phyloP scores from a whole-genome alignment of 2,888 invertebrate genomes.

The Prosopocoilus inquinatus region DNA sequence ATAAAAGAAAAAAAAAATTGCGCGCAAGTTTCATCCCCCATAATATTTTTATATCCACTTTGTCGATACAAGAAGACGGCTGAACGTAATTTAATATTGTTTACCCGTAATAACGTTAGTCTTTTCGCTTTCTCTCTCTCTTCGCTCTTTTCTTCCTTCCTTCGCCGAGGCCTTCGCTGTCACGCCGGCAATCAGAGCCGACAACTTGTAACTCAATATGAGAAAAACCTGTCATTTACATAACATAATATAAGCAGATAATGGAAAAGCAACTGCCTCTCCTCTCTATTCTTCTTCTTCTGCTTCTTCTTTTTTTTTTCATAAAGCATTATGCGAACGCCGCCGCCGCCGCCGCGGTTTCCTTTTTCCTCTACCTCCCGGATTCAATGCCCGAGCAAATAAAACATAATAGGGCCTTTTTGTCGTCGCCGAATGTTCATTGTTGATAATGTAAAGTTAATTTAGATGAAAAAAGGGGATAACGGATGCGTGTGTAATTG shows the following conservation, averaged over 20 bases:
- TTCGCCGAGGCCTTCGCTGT: neutral
- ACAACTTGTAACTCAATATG: slow-evolving; percentile 37
- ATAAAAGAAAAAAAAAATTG: too few species aligned
- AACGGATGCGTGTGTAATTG: too few species aligned
- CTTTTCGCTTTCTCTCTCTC: neutral
- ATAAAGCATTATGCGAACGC: too few species aligned
- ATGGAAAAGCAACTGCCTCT: too few species aligned
- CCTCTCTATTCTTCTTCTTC: too few species aligned
- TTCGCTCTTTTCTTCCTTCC: neutral
- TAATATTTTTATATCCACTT: too few species aligned
- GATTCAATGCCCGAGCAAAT: too few species aligned
- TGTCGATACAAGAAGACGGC: too few species aligned
- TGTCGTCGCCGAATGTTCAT: slow-evolving; percentile 4
- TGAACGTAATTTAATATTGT: slow-evolving; percentile 9
- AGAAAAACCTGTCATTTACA: slow-evolving; percentile 34
- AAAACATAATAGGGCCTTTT: slow-evolving; percentile 5
- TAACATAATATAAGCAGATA: neutral
- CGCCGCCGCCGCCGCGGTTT: too few species aligned
- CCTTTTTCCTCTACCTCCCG: too few species aligned
- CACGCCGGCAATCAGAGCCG: slow-evolving; percentile 22
- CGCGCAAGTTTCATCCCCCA: too few species aligned
- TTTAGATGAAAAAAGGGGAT: neutral
- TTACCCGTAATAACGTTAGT: slow-evolving; percentile 10
- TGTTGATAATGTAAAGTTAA: neutral
- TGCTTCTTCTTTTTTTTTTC: too few species aligned